Conservation (phyloP, 1,140 invertebrate species). For the Polypedilum pembai region DNA sequence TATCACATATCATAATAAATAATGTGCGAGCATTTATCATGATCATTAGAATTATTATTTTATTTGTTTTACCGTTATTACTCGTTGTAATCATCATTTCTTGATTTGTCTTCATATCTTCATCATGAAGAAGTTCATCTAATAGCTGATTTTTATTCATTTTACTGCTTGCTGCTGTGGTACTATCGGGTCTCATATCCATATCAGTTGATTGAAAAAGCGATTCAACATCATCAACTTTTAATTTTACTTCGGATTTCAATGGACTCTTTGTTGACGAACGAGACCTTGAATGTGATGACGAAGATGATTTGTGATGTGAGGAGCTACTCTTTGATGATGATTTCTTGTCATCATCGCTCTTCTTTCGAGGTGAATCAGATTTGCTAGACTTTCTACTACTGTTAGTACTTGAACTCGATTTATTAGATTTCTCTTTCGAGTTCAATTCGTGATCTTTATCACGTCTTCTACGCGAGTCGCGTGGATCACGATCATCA, state of each 20-base stretch:
- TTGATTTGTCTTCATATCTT: conserved; percentile 13
- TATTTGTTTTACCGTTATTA: conserved; percentile 14
- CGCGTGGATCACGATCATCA: neutral
- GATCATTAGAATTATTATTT: neutral
- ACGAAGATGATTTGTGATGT: neutral
- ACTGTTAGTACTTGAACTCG: neutral
- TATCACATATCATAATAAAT: conserved; percentile 7
- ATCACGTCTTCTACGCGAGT: neutral
- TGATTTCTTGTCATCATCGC: conserved; percentile 7
- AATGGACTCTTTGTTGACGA: neutral
- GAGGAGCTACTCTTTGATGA: neutral
- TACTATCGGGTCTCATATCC: conserved; percentile 4
- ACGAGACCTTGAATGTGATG: neutral
- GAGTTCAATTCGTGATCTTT: neutral
- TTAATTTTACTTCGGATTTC: neutral
- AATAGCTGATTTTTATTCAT: neutral
- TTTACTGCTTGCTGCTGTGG: conserved; percentile 5
- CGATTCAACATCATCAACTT: neutral
- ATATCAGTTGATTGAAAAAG: neutral
- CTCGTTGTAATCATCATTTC: conserved; percentile 20
- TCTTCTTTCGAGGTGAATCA: neutral
- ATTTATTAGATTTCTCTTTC: conserved; percentile 3
- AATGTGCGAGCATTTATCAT: neutral
- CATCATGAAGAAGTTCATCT: neutral
- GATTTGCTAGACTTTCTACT: neutral